Conservation (phyloP, 2,113 vertebrate genomes). For the Puffinus mauretanicus region DNA sequence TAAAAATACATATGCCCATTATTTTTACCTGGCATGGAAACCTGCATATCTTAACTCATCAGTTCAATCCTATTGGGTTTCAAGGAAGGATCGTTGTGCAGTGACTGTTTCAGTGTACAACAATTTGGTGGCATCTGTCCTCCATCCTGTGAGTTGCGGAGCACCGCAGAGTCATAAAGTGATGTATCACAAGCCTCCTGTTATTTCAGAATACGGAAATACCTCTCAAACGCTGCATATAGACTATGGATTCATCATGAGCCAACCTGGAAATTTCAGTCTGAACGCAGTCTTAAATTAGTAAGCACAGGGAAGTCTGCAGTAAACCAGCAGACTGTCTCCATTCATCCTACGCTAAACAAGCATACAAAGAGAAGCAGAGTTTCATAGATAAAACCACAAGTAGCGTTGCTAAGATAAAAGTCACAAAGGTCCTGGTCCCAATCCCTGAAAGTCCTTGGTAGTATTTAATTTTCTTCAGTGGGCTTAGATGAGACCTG, state of each 20-base stretch:
- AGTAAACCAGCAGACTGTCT: neutral
- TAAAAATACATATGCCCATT: neutral
- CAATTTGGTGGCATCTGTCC: neutral
- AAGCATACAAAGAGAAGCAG: neutral
- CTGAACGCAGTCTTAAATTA: constrained; percentile 37
- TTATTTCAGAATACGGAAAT: constrained; percentile 39
- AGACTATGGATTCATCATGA: neutral
- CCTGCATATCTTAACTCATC: neutral
- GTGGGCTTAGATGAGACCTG: neutral
- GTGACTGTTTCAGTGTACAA: neutral
- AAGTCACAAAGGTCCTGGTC: neutral
- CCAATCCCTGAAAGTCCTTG: neutral
- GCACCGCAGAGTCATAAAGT: neutral
- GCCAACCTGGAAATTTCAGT: constrained; percentile 45
- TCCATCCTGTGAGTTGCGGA: fast-evolving
- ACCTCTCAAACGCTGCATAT: neutral
- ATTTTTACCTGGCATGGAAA: neutral
- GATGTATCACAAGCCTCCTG: neutral
- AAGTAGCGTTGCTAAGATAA: neutral
- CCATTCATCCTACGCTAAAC: neutral
- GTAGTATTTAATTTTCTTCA: neutral
- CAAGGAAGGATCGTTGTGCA: neutral
- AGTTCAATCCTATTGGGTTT: neutral
- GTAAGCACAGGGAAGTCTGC: neutral
- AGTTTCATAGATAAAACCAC: neutral